Percentiles rank a stretch among this genome's conserved stretches.
Conservation (phyloP, 2,797 vertebrate genomes). For the Sternotherus odoratus region DNA sequence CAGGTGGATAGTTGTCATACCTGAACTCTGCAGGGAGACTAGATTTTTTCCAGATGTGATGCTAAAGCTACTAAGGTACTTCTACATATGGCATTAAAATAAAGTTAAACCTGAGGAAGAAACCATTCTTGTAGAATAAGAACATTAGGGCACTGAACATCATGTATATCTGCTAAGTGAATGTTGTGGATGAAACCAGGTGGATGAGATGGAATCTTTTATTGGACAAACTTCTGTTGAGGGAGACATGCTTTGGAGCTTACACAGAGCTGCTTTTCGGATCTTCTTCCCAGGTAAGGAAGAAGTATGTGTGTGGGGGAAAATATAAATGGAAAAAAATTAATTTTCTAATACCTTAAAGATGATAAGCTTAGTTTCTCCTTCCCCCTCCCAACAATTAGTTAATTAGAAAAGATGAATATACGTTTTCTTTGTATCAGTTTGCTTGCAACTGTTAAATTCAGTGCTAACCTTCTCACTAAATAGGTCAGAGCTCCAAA, state of each 20-base stretch:
- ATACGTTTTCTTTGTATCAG: background rate
- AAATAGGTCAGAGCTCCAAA: background rate
- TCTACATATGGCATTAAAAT: background rate
- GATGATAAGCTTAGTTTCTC: background rate
- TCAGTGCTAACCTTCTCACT: background rate
- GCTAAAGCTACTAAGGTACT: background rate
- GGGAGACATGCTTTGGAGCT: background rate
- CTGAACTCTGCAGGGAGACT: background rate
- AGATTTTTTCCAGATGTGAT: background rate
- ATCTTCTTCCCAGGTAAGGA: background rate
- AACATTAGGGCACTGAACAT: background rate
- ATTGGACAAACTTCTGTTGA: background rate
- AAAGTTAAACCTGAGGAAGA: background rate
- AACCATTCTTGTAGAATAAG: background rate
- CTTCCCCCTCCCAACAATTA: background rate
- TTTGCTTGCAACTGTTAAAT: background rate
- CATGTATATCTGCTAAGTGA: background rate
- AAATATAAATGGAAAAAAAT: background rate
- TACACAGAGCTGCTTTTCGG: background rate
- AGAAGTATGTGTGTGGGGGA: background rate
- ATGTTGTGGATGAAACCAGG: background rate
- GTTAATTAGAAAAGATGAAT: background rate
- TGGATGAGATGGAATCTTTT: background rate
- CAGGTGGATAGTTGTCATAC: background rate
- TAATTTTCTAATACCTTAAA: background rate